Conservation (phyloP, 2,888 invertebrate species). For the Glaucopsyche alexis region DNA sequence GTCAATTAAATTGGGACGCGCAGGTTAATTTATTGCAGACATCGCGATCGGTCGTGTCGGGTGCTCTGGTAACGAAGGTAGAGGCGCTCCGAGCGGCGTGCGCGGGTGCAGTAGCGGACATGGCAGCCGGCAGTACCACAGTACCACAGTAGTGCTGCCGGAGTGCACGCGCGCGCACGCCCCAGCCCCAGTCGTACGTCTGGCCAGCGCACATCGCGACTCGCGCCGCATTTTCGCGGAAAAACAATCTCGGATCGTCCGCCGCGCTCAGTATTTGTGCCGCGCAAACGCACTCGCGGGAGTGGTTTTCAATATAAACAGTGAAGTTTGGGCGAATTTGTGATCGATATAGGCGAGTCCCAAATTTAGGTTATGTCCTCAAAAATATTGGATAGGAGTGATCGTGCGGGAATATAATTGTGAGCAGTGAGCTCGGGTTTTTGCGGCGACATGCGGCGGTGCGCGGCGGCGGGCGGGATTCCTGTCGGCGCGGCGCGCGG, state of each 20-base stretch:
- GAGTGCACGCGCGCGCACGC: neutral
- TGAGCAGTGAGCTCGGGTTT: neutral
- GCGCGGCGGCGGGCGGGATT: neutral
- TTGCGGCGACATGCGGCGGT: neutral
- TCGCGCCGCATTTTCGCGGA: conserved; percentile 1
- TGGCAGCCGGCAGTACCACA: neutral
- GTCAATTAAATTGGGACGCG: conserved; percentile 1
- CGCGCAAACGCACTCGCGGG: neutral
- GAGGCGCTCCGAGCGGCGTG: neutral
- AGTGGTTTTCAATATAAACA: neutral
- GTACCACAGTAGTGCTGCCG: neutral
- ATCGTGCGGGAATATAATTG: neutral
- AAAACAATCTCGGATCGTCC: neutral
- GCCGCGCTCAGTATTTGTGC: conserved; percentile 1
- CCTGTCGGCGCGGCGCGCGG: neutral
- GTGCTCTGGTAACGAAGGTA: neutral
- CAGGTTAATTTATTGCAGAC: neutral
- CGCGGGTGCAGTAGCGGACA: neutral
- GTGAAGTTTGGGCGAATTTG: neutral
- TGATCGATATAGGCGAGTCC: neutral
- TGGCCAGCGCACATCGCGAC: neutral
- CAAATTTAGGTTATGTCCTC: neutral
- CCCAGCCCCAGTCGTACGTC: neutral
- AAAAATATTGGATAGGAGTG: neutral
- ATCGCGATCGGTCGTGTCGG: neutral